These are phyloP conservation scores for Pedetes capensis DNA, from an alignment of 2,113 vertebrate genomes.

Conservation along the genomic window DNA sequence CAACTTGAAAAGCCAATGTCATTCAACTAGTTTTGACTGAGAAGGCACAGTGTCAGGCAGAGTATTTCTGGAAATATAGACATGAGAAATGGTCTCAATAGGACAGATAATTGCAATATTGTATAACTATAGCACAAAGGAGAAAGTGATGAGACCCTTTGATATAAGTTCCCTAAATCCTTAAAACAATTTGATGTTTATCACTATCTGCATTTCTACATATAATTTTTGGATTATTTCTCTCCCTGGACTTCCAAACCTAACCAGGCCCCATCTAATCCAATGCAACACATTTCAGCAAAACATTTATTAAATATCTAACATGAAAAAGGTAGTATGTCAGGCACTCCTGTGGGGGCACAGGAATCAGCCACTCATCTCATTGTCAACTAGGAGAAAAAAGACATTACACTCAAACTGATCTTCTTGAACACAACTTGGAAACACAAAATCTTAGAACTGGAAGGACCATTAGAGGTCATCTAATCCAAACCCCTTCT, in stretches of 20 bases:
- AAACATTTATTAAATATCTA: constrained; percentile 1
- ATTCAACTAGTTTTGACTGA: not conserved
- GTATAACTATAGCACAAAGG: not conserved
- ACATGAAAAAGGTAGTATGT: not conserved
- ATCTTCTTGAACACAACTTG: not conserved
- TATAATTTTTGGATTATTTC: not conserved
- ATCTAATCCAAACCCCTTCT: not conserved
- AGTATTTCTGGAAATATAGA: not conserved
- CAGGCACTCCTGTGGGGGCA: not conserved
- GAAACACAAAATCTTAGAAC: not conserved
- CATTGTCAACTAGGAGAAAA: not conserved
- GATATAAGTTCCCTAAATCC: not conserved
- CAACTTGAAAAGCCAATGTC: not conserved
- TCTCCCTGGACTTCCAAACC: not conserved
- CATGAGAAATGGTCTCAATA: not conserved
- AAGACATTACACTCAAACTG: not conserved
- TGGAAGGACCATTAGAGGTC: not conserved
- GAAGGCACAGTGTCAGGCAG: not conserved
- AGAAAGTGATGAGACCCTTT: not conserved
- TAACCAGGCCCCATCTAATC: not conserved
- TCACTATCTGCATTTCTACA: not conserved
- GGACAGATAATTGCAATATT: not conserved
- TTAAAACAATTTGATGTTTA: not conserved
- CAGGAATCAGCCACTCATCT: not conserved
- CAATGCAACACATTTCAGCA: not conserved